phyloP scores from a whole-genome alignment of 2,888 invertebrate species.

The Biston betularia region DNA sequence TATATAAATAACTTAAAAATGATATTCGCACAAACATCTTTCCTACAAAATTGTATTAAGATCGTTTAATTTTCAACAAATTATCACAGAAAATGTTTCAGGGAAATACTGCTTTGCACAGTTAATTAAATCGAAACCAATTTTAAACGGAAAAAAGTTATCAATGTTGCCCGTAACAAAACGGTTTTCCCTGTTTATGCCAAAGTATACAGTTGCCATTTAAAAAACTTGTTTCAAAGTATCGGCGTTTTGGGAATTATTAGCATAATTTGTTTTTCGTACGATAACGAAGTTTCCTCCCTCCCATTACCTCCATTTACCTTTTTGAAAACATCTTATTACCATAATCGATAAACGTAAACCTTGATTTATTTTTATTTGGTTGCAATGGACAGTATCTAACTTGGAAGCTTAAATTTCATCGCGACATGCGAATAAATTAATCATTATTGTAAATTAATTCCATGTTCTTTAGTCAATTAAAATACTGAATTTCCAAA shows the following conservation, averaged over 20 bases:
- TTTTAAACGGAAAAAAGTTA: neutral
- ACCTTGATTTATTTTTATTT: conserved; percentile 7
- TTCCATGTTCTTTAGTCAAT: no score
- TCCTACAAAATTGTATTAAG: no score
- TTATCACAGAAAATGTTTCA: no score
- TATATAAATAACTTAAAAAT: no score
- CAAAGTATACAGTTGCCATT: conserved; percentile 23
- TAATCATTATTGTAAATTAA: no score
- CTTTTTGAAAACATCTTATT: conserved; percentile 31
- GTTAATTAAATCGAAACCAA: neutral
- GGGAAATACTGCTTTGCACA: no score
- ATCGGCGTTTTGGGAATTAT: conserved; percentile 36
- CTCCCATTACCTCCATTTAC: conserved; percentile 25
- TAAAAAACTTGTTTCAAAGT: conserved; percentile 41
- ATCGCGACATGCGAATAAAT: neutral
- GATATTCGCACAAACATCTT: no score
- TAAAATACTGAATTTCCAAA: no score
- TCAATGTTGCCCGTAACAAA: conserved; percentile 4
- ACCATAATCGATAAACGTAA: conserved; percentile 38
- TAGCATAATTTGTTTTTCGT: conserved; percentile 45
- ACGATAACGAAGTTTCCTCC: conserved; percentile 40
- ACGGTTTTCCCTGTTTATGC: conserved; percentile 22
- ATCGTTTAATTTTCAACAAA: no score
- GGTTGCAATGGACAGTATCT: neutral
- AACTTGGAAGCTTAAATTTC: neutral